Base-by-base conservation (phyloP, 2,113 vertebrate genomes). In the Cricetomys ansorgei region DNA sequence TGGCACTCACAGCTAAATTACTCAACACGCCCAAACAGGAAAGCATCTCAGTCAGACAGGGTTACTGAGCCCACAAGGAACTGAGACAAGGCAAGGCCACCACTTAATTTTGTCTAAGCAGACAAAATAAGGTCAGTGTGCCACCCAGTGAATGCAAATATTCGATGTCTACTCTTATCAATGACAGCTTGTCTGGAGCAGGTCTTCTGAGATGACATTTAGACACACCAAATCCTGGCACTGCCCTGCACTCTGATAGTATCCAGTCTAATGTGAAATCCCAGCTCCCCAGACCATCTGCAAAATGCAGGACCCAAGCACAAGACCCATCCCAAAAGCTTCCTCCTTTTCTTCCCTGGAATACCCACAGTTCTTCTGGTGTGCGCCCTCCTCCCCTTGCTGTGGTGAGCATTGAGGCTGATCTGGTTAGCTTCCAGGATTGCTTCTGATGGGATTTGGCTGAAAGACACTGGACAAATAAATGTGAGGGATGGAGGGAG, bases 71-170 rank as follows among this genome's bases (percentile, higher is more conserved):
- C 48, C 9, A 8, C 9, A n/a, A 40, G 8, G 62, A 90, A 67
- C 73, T 23, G 43, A 94, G 73, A 90, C 84, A 86, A 65, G 57
- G 55, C 79, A 90, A 96, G 85, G 29, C 6, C 70, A 85, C 45
- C 84, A 75, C 64, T 48, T 85, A 45, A 62, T 90, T 90, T 50
- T 88, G 80, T 97, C 92, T 93, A 81, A 72, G 70, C 45, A 85
- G 50, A 75, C 29, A 50, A 64, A 94, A 45, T 73, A 83, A 96
- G 75, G 91, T 88, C 85, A 83, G 45, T 16, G 40, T 85, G 34
- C 48, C 50, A 85, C 57, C 48, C 55, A 57, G 23, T 10, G 73
- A 80, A 88, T 2, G 50, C 16, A 62, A 75, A 43, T 75, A 55
- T 16, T 21, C 13, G 5, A 40, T 73, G 53, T 7, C 13, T 27